Evolutionary conservation across 2,797 vertebrate genomes (phyloP).

Genomic region (Monodelphis domestica): DNA sequence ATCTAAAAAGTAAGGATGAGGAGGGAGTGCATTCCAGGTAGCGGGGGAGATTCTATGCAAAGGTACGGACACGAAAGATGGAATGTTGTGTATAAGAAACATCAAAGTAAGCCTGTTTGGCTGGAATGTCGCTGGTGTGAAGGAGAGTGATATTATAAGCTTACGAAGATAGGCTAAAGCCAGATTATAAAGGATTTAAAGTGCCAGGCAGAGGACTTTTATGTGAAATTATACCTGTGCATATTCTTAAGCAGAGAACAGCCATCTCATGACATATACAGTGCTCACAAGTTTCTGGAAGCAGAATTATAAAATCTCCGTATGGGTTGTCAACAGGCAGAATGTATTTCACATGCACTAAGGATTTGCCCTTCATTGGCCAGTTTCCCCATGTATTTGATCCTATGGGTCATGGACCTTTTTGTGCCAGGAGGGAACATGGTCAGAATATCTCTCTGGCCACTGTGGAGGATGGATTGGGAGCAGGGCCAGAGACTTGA

Average conservation of each 20-base stretch:
- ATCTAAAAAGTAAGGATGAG: neutral
- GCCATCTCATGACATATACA: neutral
- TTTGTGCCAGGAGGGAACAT: neutral
- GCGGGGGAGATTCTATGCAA: neutral
- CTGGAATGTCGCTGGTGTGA: neutral
- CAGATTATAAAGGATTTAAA: neutral
- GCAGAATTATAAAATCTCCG: neutral
- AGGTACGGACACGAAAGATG: neutral
- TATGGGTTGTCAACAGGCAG: neutral
- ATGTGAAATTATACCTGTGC: neutral
- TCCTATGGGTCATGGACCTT: neutral
- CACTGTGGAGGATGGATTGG: neutral
- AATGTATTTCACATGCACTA: neutral
- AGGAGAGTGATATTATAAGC: neutral
- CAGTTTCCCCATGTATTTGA: neutral
- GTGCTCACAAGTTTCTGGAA: neutral
- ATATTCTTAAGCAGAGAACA: neutral
- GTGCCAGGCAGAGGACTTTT: neutral
- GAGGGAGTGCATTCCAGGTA: neutral
- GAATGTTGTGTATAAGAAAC: neutral
- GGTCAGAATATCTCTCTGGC: neutral
- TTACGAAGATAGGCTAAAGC: neutral
- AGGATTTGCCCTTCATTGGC: neutral
- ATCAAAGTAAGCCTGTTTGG: neutral
- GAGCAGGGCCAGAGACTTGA: neutral